A percentile compares a stretch with the other conserved stretches of the same genome.
Evolutionary conservation across 64 coral and sea anemone genomes (phyloP).

Genomic region (Porites australiensis): DNA sequence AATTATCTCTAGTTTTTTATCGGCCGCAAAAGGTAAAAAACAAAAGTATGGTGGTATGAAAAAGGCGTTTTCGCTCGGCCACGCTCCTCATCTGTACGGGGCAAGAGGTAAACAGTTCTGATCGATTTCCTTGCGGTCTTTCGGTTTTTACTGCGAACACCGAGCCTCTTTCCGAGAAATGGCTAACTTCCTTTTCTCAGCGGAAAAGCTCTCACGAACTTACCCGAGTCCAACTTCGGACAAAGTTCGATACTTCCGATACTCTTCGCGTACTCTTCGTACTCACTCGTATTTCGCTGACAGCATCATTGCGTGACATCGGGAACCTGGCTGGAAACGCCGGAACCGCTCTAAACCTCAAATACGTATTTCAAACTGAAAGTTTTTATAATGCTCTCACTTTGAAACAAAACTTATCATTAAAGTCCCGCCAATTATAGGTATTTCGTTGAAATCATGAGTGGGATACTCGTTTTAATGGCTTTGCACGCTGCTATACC

Average conservation of each 20-base stretch:
- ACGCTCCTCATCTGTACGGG: not conserved
- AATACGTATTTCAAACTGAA: not conserved
- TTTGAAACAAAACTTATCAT: not conserved
- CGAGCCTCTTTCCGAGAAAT: conserved; percentile 46
- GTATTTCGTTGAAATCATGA: not conserved
- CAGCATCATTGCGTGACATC: conserved; percentile 34
- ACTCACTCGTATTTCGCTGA: not conserved
- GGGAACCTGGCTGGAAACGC: conserved; percentile 28
- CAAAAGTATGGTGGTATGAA: not conserved
- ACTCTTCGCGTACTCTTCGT: not conserved
- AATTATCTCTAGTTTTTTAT: not conserved
- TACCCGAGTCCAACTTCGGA: not conserved
- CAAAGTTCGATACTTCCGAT: not conserved
- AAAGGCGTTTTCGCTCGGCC: not conserved
- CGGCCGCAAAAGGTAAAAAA: not conserved
- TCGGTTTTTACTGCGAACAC: conserved; percentile 24
- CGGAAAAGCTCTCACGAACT: not conserved
- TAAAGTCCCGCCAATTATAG: not conserved
- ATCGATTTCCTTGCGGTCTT: conserved; percentile 34
- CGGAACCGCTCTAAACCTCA: conserved; percentile 15
- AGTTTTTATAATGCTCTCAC: not conserved
- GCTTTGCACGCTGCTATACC: not conserved
- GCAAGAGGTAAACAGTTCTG: conserved; percentile 44
- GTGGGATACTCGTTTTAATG: not conserved
- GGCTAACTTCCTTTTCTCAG: conserved; percentile 22